Evolutionary conservation across 2,797 vertebrate genomes (phyloP).

Genomic region (Delichon dasypus): DNA sequence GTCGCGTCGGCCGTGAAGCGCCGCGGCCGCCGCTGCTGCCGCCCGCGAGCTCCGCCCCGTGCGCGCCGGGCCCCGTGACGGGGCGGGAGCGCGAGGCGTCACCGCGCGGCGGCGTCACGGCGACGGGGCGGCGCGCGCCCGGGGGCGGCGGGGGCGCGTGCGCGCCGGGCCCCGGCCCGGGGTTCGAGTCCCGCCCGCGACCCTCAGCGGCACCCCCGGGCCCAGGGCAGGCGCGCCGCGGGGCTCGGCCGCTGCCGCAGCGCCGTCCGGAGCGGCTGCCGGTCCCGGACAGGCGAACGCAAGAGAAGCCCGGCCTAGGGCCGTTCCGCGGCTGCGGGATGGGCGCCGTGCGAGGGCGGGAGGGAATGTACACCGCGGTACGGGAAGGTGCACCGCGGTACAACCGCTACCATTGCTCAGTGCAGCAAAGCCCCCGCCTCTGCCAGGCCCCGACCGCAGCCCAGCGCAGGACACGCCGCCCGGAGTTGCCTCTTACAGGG

Average conservation of each 20-base stretch:
- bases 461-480: not conserved
- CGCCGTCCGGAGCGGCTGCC: too few relatives aligned
- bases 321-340: too few relatives aligned
- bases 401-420: fast-evolving
- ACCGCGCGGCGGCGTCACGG: not conserved
- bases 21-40: not conserved
- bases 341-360: not conserved
- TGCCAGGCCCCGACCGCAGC: not conserved
- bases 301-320: fast-evolving
- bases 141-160: not conserved
- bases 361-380: too few relatives aligned
- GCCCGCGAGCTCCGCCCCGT: slow-evolving; percentile 27
- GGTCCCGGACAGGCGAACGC: fast-evolving
- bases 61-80: not conserved
- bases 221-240: too few relatives aligned
- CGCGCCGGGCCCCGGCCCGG: not conserved
- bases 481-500: fast-evolving
- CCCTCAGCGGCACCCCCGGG: not conserved
- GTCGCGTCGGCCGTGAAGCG: not conserved
- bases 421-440: not conserved
- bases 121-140: not conserved
- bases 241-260: not conserved
- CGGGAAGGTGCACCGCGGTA: not conserved
- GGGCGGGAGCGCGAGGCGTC: not conserved
- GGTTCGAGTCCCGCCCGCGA: not conserved